Base-by-base conservation (phyloP, 2,888 invertebrate species). In the Meghimatium bilineatum region DNA sequence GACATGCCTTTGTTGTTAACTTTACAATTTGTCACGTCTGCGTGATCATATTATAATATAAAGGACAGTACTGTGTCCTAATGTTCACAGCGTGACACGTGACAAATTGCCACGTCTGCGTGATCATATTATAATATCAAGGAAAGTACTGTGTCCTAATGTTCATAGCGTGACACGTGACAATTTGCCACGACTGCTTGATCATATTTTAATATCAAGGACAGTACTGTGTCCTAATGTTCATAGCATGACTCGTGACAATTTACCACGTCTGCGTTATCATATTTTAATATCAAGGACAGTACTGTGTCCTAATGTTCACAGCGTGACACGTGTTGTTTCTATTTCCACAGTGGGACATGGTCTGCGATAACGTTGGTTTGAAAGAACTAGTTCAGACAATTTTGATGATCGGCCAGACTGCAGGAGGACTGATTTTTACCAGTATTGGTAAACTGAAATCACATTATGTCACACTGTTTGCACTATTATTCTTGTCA, bases 321-420 rank as follows among this genome's bases (percentile, higher is more conserved):
- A 6, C 6, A 14, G 10, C 5, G 63, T n/a, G 29, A 2, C 3
- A 29, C 29, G n/a, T 63, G n/a, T 63, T 32, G 1, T 69, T 17
- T 20, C 20, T 44, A 1, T 71, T 5, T 23, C 85, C 80, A 20
- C 86, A 87, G 88, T 87, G 88, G 88, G 86, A 88, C 75, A 75
- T 91, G 66, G 90, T 91, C 0, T 91, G 91, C 80, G 88, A 87
- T 32, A 86, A 86, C 29, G 86, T 87, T 66, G 89, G 88, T 20
- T 82, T 90, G 60, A 86, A 85, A 10, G 90, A 90, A 80, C 77
- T 89, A 17, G 88, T 88, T 1, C 91, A 91, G 86, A 89, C 90
- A 0, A 75, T 90, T 5, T 85, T 90, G 63, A 85, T 85, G 66
- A 76, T 88, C 14, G 91, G 91, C 5, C 89, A 90, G 79, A 87